Base-by-base conservation (phyloP, 2,113 vertebrate genomes). In the Trichomycterus rosablanca region DNA sequence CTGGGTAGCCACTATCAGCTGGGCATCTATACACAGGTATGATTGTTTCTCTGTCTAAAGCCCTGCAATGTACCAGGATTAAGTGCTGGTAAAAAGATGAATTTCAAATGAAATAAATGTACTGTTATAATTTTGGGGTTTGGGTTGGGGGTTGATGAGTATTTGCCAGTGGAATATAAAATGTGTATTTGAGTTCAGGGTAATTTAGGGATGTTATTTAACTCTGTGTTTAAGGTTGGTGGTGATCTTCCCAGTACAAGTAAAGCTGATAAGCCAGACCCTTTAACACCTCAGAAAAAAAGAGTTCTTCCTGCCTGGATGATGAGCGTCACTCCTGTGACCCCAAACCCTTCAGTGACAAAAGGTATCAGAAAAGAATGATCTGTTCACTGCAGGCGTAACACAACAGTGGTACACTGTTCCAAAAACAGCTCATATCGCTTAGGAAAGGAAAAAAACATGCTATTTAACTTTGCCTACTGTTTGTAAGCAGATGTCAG, bases 231-330 rank as follows among this genome's bases (percentile, higher is more conserved):
- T 45, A 16, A 64, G 62, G 50, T 28, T 8, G 20, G 10, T 28
- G 30, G 0, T 3, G 23, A 28, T n/a, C n/a, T n/a, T n/a, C n/a
- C n/a, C n/a, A n/a, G n/a, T 5, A 24, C 42, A 12, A 24, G 50
- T 45, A 34, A 4, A 24, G 20, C 19, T 0, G 19, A 44, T 6
- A 4, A 1, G 32, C 43, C 61, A 6, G 3, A 16, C 3, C 32
- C 23, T 30, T 15, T 0, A 14, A 43, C 66, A 5, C 5, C 16
- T 5, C 55, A 68, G 15, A 89, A 78, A 68, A 92, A 76, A 66
- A 86, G 94, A 72, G 51, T 86, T 14, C 87, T 97, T 73, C 94
- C 95, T 15, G 70, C 81, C 0, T 98, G 95, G 94, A 97, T 97
- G 94, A 68, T 86, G 80, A 66, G 72, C 11, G 60, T 44, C n/a